These are phyloP conservation scores for Drosophila repletoides DNA, from an alignment of 1,140 invertebrate genomes.

Conservation along the genomic window DNA sequence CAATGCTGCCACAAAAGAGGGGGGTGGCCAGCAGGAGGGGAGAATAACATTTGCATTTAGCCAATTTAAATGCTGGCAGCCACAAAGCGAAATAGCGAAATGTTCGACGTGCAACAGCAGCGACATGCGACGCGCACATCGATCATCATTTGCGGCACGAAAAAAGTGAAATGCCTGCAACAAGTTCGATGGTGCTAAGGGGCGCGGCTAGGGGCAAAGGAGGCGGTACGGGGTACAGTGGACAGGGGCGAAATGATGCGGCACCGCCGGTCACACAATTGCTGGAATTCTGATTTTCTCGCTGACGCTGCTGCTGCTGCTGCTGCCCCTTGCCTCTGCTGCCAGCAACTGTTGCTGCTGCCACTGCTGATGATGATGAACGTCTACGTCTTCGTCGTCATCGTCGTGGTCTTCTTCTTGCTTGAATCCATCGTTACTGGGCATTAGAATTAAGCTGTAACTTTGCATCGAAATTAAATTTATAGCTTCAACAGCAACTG, in stretches of 20 bases:
- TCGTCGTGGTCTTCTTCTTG: not conserved
- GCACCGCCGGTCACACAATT: slow-evolving; percentile 60
- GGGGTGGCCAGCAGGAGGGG: no score
- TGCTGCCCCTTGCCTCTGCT: not conserved
- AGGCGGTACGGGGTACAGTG: not conserved
- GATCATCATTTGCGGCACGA: slow-evolving; percentile 78
- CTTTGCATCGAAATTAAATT: slow-evolving; percentile 76
- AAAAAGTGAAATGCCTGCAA: slow-evolving; percentile 70
- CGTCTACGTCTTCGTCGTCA: slow-evolving; percentile 7
- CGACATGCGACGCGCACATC: slow-evolving; percentile 73
- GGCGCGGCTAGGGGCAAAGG: not conserved
- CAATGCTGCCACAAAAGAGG: slow-evolving; percentile 7
- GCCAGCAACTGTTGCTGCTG: not conserved
- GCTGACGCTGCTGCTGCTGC: slow-evolving; percentile 13
- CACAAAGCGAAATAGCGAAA: slow-evolving; percentile 10
- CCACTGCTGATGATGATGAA: slow-evolving; percentile 36
- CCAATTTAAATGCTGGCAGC: slow-evolving; percentile 59
- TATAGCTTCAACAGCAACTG: slow-evolving; percentile 47
- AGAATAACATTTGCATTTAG: slow-evolving; percentile 60
- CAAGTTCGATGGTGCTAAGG: not conserved
- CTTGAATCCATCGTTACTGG: slow-evolving; percentile 21
- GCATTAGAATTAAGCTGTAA: slow-evolving; percentile 77
- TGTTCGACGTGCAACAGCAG: slow-evolving; percentile 34
- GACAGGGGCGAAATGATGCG: slow-evolving; percentile 11
- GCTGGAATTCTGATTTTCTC: slow-evolving; percentile 53